Conservation (phyloP, 2,113 vertebrate genomes). For the Chloropsis hardwickii region DNA sequence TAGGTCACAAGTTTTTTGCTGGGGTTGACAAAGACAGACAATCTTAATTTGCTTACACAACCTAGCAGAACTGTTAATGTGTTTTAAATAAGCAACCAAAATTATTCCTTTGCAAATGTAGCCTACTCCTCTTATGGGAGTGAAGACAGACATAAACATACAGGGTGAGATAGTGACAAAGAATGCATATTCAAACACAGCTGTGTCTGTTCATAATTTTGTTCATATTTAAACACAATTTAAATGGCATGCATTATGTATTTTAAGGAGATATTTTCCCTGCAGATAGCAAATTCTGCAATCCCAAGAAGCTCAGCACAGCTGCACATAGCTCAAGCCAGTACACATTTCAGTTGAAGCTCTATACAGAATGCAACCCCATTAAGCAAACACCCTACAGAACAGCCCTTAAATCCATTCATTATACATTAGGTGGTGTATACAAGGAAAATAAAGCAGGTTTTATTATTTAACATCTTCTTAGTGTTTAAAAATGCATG, state of each 20-base stretch:
- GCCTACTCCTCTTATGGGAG: background rate
- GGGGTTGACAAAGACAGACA: background rate
- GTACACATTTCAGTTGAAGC: background rate
- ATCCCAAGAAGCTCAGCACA: background rate
- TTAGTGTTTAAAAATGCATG: background rate
- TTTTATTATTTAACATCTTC: background rate
- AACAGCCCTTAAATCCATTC: background rate
- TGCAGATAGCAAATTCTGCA: background rate
- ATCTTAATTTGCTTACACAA: background rate
- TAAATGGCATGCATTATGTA: background rate
- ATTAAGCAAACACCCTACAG: background rate
- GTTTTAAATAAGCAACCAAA: background rate
- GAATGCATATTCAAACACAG: background rate
- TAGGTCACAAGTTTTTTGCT: background rate
- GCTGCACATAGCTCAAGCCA: background rate
- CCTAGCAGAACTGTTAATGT: background rate
- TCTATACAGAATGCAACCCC: background rate
- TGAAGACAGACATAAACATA: background rate
- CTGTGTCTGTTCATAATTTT: background rate
- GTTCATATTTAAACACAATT: slow-evolving; percentile 3
- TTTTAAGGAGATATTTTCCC: background rate
- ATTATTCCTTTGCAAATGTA: background rate
- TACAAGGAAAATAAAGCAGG: background rate
- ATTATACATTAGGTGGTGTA: background rate
- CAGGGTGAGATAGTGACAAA: background rate